Evolutionary conservation across 2,888 invertebrate genomes (phyloP).

Genomic region (Lepidochrysops patricia): DNA sequence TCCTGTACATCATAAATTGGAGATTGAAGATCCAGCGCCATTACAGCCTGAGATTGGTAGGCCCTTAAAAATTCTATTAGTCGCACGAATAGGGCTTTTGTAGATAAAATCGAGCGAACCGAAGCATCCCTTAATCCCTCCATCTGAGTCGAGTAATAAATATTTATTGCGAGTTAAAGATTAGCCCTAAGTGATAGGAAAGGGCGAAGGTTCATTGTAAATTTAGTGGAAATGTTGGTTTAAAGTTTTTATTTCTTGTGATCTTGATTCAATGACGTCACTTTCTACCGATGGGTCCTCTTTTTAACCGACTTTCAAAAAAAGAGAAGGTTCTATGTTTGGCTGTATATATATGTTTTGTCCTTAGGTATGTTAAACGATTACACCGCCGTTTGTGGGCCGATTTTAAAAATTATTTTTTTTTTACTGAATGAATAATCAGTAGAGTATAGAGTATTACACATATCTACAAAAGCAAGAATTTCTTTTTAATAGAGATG

Average conservation of each 20-base stretch:
- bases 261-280: no score
- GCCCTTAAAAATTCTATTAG: conserved; percentile 29
- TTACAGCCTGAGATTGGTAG: conserved; percentile 22
- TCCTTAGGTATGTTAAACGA: no score
- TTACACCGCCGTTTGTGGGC: no score
- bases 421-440: no score
- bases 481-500: no score
- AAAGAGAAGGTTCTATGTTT: no score
- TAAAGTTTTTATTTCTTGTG: neutral
- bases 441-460: no score
- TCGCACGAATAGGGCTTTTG: conserved; percentile 29
- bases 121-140: conserved; percentile 44
- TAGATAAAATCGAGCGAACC: conserved; percentile 29
- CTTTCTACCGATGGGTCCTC: no score
- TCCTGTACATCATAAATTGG: conserved; percentile 19
- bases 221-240: neutral
- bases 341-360: no score
- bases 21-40: conserved; percentile 24
- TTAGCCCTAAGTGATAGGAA: neutral
- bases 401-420: no score
- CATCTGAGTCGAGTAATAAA: conserved; percentile 51
- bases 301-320: no score
- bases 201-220: neutral
- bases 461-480: no score
- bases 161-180: conserved; percentile 55